Percentiles rank a stretch among this genome's conserved stretches.
Evolutionary conservation across 1,140 invertebrate genomes (phyloP).

Genomic region (Bradynema listronoti): DNA sequence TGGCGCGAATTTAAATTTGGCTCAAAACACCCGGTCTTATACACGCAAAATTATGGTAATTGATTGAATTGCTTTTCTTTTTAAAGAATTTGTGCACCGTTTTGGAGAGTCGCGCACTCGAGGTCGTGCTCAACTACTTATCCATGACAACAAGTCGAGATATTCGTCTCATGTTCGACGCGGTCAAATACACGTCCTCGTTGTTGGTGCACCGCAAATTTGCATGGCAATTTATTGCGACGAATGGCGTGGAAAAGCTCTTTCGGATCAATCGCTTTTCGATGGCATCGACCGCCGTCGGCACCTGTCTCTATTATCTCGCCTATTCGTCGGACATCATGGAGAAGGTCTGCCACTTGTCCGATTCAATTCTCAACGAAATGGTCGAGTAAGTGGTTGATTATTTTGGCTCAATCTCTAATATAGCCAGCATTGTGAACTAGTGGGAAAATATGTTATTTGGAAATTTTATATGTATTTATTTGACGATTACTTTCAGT

Average conservation of each 20-base stretch:
- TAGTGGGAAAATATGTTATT: no score
- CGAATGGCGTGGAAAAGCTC: conserved; percentile 25
- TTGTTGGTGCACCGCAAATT: conserved; percentile 42
- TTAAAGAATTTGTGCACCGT: conserved; percentile 43
- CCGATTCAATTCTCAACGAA: conserved; percentile 25
- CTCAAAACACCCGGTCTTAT: no score
- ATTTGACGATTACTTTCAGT: conserved; percentile 4
- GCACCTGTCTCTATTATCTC: conserved; percentile 33
- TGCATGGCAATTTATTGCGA: conserved; percentile 38
- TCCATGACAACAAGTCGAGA: conserved; percentile 17
- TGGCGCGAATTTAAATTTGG: no score
- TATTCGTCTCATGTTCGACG: conserved; percentile 42
- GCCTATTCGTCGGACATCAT: conserved; percentile 33
- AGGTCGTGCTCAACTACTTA: conserved; percentile 40
- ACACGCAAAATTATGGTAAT: no score
- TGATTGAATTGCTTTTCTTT: conserved; percentile 3
- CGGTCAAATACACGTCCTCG: conserved; percentile 33
- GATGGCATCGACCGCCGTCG: conserved; percentile 34
- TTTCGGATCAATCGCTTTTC: conserved; percentile 32
- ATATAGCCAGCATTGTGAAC: no score
- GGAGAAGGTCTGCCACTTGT: conserved; percentile 35
- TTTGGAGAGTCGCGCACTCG: conserved; percentile 29
- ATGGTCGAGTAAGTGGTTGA: conserved; percentile 35
- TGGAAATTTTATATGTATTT: no score
- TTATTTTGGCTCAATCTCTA: neutral